Evolutionary conservation across 2,888 invertebrate genomes (phyloP).

Genomic region (Spisula subtruncata): DNA sequence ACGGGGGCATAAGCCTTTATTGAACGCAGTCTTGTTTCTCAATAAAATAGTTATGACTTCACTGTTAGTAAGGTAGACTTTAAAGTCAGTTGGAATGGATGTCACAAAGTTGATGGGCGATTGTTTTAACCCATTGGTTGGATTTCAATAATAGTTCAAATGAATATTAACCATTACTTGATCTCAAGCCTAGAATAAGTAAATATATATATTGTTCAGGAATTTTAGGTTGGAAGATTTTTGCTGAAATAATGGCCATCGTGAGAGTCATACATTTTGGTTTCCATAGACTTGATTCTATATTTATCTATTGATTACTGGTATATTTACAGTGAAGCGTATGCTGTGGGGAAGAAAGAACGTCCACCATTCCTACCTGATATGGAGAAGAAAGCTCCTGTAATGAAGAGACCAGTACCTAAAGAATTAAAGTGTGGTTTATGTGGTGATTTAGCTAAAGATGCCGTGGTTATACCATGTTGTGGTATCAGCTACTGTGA

Average conservation of each 20-base stretch:
- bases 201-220: background rate
- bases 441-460: conserved; percentile 96
- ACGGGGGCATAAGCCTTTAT: no score
- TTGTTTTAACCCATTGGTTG: no score
- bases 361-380: conserved; percentile 91
- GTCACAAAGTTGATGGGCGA: no score
- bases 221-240: background rate
- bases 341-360: conserved; percentile 92
- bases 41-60: no score
- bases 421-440: conserved; percentile 97
- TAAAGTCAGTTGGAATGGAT: no score
- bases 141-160: no score
- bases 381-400: conserved; percentile 75
- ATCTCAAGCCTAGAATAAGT: background rate
- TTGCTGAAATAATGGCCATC: background rate
- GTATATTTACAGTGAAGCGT: conserved; percentile 91
- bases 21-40: no score
- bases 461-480: conserved; percentile 99
- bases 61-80: no score
- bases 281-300: background rate
- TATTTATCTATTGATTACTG: background rate
- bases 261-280: no score
- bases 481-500: conserved; percentile 99
- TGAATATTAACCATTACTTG: no score
- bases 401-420: conserved; percentile 90